Conservation (phyloP, 2,797 vertebrate species). For the Anomalospiza imberbis region DNA sequence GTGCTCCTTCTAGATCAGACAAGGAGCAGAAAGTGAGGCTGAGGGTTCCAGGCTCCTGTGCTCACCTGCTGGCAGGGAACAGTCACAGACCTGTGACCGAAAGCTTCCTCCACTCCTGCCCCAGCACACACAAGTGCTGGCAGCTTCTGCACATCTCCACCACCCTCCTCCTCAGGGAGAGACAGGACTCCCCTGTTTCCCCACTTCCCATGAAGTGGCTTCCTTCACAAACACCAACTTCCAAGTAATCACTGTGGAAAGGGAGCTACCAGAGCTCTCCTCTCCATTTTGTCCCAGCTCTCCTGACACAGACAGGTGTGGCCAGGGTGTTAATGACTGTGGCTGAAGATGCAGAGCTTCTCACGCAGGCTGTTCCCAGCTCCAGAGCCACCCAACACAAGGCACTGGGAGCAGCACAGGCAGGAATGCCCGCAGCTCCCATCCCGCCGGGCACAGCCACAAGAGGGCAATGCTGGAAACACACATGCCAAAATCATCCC, state of each 20-base stretch:
- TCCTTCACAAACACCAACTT: background rate
- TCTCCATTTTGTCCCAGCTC: background rate
- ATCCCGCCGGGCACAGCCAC: background rate
- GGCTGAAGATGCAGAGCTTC: background rate
- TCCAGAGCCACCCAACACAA: background rate
- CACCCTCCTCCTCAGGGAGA: background rate
- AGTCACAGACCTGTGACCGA: background rate
- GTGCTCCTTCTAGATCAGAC: background rate
- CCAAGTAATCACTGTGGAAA: rapidly evolving
- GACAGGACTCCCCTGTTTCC: background rate
- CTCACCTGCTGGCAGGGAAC: background rate
- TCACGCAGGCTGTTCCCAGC: background rate
- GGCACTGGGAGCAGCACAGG: background rate
- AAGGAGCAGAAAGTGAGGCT: rapidly evolving
- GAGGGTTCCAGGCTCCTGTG: background rate
- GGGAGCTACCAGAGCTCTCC: background rate
- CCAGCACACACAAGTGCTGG: background rate
- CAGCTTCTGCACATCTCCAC: background rate
- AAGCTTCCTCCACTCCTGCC: background rate
- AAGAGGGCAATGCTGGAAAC: background rate
- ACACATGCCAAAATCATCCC: rapidly evolving
- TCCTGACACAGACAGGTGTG: background rate
- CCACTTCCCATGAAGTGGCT: background rate
- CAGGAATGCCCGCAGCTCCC: background rate
- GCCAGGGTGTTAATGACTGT: background rate